Evolutionary conservation across 2,888 invertebrate species (phyloP), one percentile per base, ranked within the genome.

Genomic region (Drosophila pseudotalamancana): DNA sequence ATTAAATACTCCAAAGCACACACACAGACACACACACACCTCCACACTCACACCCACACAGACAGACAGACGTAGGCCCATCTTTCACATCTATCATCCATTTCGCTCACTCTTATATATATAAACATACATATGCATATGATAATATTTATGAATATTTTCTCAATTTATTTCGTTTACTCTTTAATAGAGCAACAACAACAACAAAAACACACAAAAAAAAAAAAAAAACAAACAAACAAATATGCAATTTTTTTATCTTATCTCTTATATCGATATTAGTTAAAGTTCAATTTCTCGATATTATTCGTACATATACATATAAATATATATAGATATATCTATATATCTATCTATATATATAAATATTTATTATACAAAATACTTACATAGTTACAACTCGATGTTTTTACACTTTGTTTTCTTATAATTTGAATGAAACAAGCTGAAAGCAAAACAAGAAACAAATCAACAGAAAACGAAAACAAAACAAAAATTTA

Each of bases 341-440:
- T 27, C 39, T 8, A 42, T 14, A 55, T 45, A 55, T 40, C 8
- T 14, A 14, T 18, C 31, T 27, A 55, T 45, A 40, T 50, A 16
- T 32, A 49, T 49, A 23, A 14, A 48, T 54, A 45, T 18, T 18
- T 42, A 16, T 16, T 32, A 23, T 39, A 50, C 32, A 50, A 39
- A 23, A 46, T 46, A 53, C 35, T 29, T 62, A 50, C 32, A 61
- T 65, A 63, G 37, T 18, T 46, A 61, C 40, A 53, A 72, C 46
- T 71, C 53, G 46, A 61, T 75, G 61, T 75, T 72, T 46, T 39
- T 18, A 73, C 65, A 66, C 48, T 65, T 45, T 50, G 49, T 35
- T 48, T 62, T 31, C 56, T 75, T 72, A 55, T 74, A 29, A 64
- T 70, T 72, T 74, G 6, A 57, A 59, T 46, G n/a, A 66, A 72